Conservation (phyloP, 2,113 vertebrate genomes). For the Nerophis lumbriciformis region DNA sequence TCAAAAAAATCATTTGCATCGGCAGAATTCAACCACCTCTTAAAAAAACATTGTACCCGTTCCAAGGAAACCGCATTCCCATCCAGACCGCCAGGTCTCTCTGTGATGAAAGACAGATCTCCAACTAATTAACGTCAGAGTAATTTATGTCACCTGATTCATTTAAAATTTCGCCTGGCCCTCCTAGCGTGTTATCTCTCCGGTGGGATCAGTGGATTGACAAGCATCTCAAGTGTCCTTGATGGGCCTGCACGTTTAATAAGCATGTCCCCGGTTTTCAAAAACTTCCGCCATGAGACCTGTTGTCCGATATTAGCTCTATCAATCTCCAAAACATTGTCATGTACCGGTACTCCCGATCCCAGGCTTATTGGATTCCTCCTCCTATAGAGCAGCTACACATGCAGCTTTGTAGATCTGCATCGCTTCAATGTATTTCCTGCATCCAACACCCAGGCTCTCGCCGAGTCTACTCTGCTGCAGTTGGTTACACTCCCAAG, state of each 20-base stretch:
- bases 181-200: conserved; percentile 45
- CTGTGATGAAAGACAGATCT: conserved; percentile 53
- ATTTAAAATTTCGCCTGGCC: conserved; percentile 60
- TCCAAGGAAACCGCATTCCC: background rate
- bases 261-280: conserved; percentile 6
- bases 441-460: too few relatives aligned
- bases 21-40: background rate
- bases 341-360: too few relatives aligned
- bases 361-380: too few relatives aligned
- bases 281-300: background rate
- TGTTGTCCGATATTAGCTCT: too few relatives aligned
- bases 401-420: too few relatives aligned
- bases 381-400: too few relatives aligned
- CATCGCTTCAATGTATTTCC: too few relatives aligned
- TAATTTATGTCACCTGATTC: conserved; percentile 63
- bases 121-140: conserved; percentile 62
- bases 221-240: conserved; percentile 55
- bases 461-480: too few relatives aligned
- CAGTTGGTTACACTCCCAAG: too few relatives aligned
- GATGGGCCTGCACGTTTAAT: conserved; percentile 15
- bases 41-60: background rate
- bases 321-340: background rate
- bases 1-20: too few relatives aligned
- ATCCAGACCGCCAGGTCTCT: background rate
- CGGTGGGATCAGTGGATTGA: conserved; percentile 44